Percentiles rank a stretch among this genome's conserved stretches.
These are phyloP conservation scores for Stylophora pistillata DNA, from an alignment of 64 coral and sea anemone species.

Conservation along the genomic window DNA sequence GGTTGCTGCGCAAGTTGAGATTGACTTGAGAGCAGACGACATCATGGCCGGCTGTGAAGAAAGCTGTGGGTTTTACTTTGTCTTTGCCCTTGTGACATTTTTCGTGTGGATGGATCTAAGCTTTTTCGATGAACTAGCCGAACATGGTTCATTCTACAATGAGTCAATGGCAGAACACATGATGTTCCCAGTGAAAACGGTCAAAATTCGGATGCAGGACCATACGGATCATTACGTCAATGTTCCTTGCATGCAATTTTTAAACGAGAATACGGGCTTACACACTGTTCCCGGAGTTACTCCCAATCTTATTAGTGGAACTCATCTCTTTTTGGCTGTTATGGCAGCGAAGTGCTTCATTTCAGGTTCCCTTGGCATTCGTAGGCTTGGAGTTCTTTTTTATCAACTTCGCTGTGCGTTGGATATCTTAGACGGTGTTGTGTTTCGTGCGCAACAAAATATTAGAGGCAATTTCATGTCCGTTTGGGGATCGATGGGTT, in stretches of 20 bases:
- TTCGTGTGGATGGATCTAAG: constrained; percentile 94
- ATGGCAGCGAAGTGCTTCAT: constrained; percentile 72
- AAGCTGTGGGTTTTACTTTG: constrained; percentile 86
- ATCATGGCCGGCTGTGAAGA: constrained; percentile 79
- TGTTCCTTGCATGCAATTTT: constrained; percentile 77
- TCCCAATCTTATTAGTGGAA: constrained; percentile 81
- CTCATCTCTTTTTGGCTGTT: constrained; percentile 64
- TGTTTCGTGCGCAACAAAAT: constrained; percentile 71
- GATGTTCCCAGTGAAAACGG: constrained; percentile 83
- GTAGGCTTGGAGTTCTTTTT: constrained; percentile 65
- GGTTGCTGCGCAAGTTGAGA: neutral
- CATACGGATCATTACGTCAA: constrained; percentile 86
- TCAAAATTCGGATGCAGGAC: constrained; percentile 90
- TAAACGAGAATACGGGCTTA: constrained; percentile 67
- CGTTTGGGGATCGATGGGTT: constrained; percentile 75
- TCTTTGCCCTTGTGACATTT: constrained; percentile 81
- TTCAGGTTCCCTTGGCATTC: constrained; percentile 58
- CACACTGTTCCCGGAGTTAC: constrained; percentile 75
- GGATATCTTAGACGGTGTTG: constrained; percentile 85
- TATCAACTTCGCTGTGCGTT: constrained; percentile 75
- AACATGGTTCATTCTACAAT: constrained; percentile 75
- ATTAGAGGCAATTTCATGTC: constrained; percentile 70
- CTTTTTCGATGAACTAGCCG: constrained; percentile 83
- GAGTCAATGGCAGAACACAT: constrained; percentile 41
- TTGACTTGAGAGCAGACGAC: constrained; percentile 4